Evolutionary conservation across 1,140 invertebrate genomes (phyloP).

Genomic region (Hypothenemus hampei): DNA sequence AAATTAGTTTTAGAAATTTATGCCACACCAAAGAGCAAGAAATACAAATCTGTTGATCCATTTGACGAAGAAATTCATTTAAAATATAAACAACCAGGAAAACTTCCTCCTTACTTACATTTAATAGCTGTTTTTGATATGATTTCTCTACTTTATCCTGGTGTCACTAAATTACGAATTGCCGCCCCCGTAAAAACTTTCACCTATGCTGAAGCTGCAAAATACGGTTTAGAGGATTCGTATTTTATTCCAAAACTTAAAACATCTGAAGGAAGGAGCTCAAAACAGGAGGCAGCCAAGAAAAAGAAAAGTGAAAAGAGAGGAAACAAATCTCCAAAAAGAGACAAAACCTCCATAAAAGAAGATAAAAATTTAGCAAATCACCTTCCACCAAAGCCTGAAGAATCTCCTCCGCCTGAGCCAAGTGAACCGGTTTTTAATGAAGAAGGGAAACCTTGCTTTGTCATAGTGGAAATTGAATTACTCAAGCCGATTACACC

Average conservation of each 20-base stretch:
- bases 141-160: constrained; percentile 35
- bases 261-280: constrained; percentile 1
- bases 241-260: constrained; percentile 34
- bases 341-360: constrained; percentile 22
- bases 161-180: constrained; percentile 31
- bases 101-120: constrained; percentile 29
- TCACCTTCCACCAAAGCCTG: constrained; percentile 18
- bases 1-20: constrained; percentile 34
- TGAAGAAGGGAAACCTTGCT: constrained; percentile 33
- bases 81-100: background rate
- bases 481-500: constrained; percentile 30
- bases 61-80: constrained; percentile 13
- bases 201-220: constrained; percentile 31
- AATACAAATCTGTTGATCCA: background rate
- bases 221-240: constrained; percentile 32
- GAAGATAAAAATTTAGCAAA: constrained; percentile 20
- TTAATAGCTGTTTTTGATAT: constrained; percentile 37
- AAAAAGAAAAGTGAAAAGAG: constrained; percentile 26
- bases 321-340: constrained; percentile 20
- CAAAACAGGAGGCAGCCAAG: constrained; percentile 17
- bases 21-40: constrained; percentile 21
- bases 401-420: constrained; percentile 24
- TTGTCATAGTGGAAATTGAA: constrained; percentile 38
- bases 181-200: constrained; percentile 37
- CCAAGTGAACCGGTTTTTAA: constrained; percentile 35